Evolutionary conservation across 2,888 invertebrate genomes (phyloP).

Genomic region (Sussaba pulchella): DNA sequence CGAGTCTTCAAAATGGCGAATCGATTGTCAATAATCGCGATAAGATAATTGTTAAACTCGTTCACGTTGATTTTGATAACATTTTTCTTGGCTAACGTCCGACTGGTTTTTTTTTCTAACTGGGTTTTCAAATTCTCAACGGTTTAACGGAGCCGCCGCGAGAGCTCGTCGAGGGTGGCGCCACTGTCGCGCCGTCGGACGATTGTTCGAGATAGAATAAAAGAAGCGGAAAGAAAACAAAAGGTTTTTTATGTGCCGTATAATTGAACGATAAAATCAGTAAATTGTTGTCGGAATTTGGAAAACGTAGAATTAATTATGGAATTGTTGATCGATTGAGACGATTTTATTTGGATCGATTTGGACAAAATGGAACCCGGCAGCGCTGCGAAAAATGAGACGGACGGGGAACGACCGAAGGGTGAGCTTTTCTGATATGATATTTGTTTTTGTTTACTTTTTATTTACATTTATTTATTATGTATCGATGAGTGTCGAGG

Average conservation of each 20-base stretch:
- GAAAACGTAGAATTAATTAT: not conserved
- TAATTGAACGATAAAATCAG: constrained; percentile 14
- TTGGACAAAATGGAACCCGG: not conserved
- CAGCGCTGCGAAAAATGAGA: constrained; percentile 11
- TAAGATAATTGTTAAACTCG: too few species aligned
- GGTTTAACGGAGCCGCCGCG: constrained; percentile 7
- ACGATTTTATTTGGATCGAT: not conserved
- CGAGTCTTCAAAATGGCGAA: too few species aligned
- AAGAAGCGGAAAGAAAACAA: too few species aligned
- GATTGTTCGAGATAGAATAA: not conserved
- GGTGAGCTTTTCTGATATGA: constrained; percentile 7
- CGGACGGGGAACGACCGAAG: not conserved
- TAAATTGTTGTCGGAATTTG: too few species aligned
- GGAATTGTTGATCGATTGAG: not conserved
- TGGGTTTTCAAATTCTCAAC: constrained; percentile 56
- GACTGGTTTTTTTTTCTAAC: too few species aligned
- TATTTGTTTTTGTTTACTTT: too few species aligned
- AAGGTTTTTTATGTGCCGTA: too few species aligned
- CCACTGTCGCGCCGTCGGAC: not conserved
- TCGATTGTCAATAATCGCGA: too few species aligned
- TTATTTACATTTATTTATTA: too few species aligned
- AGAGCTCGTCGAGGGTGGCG: constrained; percentile 28
- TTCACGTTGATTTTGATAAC: too few species aligned
- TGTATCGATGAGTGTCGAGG: too few species aligned
- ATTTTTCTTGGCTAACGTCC: too few species aligned